Evolutionary conservation across 2,113 vertebrate species (phyloP), one percentile per base, ranked within the genome.

Genomic region (Leucoraja erinaceus): DNA sequence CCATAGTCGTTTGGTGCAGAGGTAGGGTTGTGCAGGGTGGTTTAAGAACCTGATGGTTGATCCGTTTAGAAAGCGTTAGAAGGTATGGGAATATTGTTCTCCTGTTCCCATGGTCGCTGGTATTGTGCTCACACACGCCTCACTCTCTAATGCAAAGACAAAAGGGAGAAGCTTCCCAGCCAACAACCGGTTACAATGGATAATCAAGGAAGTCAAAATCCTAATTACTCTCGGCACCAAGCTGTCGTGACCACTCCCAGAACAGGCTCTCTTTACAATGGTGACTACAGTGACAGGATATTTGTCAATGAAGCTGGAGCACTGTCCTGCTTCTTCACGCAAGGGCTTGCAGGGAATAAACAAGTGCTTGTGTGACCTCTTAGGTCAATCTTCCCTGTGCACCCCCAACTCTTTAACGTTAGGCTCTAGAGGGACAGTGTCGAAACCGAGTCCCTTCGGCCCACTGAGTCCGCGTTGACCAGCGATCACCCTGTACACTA

Each of bases 231-330:
- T 38, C 33, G 88, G 88, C 88, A 90, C 88, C 66, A 90, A 70
- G 18, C 66, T 90, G 88, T 72, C 88, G 68, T 90, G 88, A 47
- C 88, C 66, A 9, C 88, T 90, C 88, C 88, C 88, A 68, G 88
- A 25, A 68, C 88, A 68, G 68, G 20, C 63, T 38, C n/a, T 47
- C 88, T 38, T 47, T 25, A 68, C 88, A 70, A 70, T 90, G 25
- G 38, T 54, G 38, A 81, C 78, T 20, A 38, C 9, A 10, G 33
- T 47, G 61, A 20, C 88, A 38, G 88, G 88, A 90, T 70, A 70
- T 90, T 70, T 90, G n/a, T 38, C 68, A 33, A 47, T 90, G 66
- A 20, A 70, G 63, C 61, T 70, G 31, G n/a, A 63, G 63, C 63
- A 28, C 12, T 16, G 10, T 25, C 59, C 84, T 66, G 59, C 20